Evolutionary conservation across 2,113 vertebrate genomes (phyloP).

Genomic region (Pogona vitticeps): DNA sequence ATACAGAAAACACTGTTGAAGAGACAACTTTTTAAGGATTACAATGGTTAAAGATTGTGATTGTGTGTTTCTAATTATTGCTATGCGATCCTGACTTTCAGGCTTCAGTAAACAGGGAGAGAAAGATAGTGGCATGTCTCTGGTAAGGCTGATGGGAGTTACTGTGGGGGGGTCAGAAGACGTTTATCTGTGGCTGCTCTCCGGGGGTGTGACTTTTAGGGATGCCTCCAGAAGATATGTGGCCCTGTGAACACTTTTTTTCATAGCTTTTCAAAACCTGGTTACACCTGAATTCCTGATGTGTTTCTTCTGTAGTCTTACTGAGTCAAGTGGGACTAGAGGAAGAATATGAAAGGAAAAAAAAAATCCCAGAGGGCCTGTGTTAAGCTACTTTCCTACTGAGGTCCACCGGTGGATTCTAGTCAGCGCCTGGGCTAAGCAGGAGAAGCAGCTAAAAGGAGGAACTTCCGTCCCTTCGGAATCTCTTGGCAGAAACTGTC

Average conservation of each 20-base stretch:
- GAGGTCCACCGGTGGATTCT: neutral
- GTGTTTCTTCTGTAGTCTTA: neutral
- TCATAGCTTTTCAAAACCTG: neutral
- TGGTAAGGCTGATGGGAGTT: neutral
- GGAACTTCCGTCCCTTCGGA: neutral
- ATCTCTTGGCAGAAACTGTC: neutral
- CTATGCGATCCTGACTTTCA: neutral
- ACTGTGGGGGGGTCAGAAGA: neutral
- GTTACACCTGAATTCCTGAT: neutral
- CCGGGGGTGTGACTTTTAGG: too few species aligned
- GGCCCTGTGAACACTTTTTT: neutral
- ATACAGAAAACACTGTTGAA: neutral
- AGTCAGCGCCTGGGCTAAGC: neutral
- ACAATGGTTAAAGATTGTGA: neutral
- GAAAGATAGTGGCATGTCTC: neutral
- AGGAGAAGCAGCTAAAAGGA: neutral
- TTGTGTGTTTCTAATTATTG: neutral
- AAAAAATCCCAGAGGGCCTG: neutral
- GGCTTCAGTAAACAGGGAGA: neutral
- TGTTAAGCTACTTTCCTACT: neutral
- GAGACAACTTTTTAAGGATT: neutral
- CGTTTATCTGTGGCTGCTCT: too few species aligned
- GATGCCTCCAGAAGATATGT: too few species aligned
- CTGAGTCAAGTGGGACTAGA: neutral
- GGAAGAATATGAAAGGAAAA: neutral